phyloP scores from a whole-genome alignment of 2,797 vertebrate genomes.

The Gorsachius magnificus region DNA sequence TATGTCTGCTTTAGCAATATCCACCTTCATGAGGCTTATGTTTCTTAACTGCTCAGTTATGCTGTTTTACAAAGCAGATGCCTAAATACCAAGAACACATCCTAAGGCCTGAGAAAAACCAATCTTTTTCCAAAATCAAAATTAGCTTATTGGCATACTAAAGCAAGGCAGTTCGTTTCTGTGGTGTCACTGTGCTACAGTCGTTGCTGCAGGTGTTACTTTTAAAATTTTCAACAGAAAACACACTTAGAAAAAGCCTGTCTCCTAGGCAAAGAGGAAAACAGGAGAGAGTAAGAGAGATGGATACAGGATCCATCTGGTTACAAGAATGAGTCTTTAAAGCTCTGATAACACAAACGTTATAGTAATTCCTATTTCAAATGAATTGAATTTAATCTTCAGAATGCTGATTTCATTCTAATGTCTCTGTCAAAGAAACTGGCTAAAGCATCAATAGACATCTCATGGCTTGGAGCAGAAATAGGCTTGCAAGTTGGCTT shows the following conservation, averaged over 20 bases:
- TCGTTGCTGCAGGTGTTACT: not conserved
- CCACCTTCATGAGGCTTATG: not conserved
- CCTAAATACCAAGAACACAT: not conserved
- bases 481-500: not conserved
- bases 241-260: not conserved
- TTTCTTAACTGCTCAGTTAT: not conserved
- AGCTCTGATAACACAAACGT: not conserved
- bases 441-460: not conserved
- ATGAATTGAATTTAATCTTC: not conserved
- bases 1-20: not conserved
- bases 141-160: not conserved
- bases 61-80: not conserved
- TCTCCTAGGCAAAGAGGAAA: not conserved
- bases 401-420: not conserved
- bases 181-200: not conserved
- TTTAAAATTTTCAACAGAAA: not conserved
- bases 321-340: not conserved
- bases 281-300: not conserved
- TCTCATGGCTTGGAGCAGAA: not conserved
- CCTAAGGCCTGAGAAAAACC: not conserved
- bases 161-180: not conserved
- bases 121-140: not conserved
- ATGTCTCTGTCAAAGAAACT: not conserved
- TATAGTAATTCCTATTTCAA: not conserved
- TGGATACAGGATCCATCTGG: not conserved